phyloP scores from a whole-genome alignment of 2,888 invertebrate species.

The Drosophila paramelanica region DNA sequence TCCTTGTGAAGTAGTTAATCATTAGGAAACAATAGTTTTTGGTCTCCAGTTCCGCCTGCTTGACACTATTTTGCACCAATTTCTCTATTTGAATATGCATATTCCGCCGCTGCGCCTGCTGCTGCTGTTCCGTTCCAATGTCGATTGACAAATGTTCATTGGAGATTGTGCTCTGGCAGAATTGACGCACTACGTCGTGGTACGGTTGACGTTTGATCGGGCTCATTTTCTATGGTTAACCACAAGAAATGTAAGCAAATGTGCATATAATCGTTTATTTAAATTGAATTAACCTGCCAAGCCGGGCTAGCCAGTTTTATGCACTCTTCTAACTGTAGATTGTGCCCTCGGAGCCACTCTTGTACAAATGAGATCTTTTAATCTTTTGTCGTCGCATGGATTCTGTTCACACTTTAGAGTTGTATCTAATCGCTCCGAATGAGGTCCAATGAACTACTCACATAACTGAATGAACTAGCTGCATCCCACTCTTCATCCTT shows the following conservation, averaged over 20 bases:
- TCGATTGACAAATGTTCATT: no score
- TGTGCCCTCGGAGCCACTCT: conserved; percentile 3
- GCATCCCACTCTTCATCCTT: not conserved
- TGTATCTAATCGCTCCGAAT: not conserved
- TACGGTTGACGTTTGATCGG: conserved; percentile 1
- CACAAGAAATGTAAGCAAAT: not conserved
- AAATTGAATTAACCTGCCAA: conserved; percentile 11
- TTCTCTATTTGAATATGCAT: conserved; percentile 18
- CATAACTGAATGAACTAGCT: no score
- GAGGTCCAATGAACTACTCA: not conserved
- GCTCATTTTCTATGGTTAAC: conserved; percentile 14
- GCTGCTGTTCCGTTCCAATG: not conserved
- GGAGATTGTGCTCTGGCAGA: not conserved
- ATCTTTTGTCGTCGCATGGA: not conserved
- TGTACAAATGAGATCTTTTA: not conserved
- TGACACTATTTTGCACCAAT: conserved; percentile 14
- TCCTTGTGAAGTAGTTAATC: conserved; percentile 26
- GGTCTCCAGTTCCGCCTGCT: not conserved
- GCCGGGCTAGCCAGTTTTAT: not conserved
- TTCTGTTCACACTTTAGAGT: not conserved
- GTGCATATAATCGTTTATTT: not conserved
- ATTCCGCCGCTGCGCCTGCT: not conserved
- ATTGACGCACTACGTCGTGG: not conserved
- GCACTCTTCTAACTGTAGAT: not conserved
- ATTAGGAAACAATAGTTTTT: conserved; percentile 37